Evolutionary conservation across 2,888 invertebrate species (phyloP), one percentile per base, ranked within the genome.

Genomic region (Phorcus lineatus): DNA sequence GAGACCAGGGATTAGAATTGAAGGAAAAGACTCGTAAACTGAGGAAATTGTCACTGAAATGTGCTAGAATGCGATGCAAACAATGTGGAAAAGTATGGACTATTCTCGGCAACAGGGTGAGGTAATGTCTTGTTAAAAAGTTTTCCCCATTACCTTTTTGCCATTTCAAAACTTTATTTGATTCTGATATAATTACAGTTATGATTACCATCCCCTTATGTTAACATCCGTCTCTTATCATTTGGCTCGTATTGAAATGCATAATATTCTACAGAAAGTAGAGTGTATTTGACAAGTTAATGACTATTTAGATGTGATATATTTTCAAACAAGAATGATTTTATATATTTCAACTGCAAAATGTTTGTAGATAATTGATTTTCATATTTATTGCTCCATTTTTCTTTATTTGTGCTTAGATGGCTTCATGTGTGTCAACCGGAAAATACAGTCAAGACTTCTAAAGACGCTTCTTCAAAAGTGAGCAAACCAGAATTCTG

Each of bases 1-100:
- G 54, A 76, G 76, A 76, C 55, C 55, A 55, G 55, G 28, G 28
- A 2, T 28, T 62, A 16, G 36, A 40, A 19, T 19, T 70, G 70
- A 70, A 70, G 19, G 40, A 31, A 55, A 36, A 54, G 36, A 11
- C 7, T 2, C 24, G 55, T n/a, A 76, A 76, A 55, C 16, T 55
- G 24, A 76, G 28, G 6, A 76, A 24, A n/a, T 7, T 2, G 7
- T 19, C 17, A 19, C 1, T 76, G n/a, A 76, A 28, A 54, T 17
- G 55, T 36, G 17, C 76, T 2, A 53, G 36, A 31, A 76, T 54
- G 76, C 54, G 31, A 31, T 76, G 76, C 36, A 76, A 53, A 24
- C 24, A 36, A 31, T 76, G 76, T 76, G 31, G 55, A 11, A 54
- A 55, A 31, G 36, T 28, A 17, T 76, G 76, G 76, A 76, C 76